Conservation (phyloP, 2,888 invertebrate genomes). For the Microchrysa polita region DNA sequence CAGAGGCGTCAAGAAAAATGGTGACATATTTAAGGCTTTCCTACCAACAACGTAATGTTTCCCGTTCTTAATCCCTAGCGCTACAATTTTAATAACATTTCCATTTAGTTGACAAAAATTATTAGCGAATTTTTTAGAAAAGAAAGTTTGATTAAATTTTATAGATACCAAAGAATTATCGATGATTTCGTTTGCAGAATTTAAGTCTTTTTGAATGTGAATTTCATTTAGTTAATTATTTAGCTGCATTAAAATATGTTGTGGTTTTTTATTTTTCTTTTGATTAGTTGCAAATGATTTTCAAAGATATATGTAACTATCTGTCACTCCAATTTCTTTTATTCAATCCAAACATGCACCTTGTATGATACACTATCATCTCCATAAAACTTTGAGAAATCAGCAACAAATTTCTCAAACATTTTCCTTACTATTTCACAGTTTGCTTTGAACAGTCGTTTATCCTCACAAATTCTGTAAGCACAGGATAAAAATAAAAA, state of each 20-base stretch:
- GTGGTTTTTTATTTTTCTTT: constrained; percentile 39
- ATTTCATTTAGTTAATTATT: constrained; percentile 32
- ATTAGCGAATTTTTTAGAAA: constrained; percentile 7
- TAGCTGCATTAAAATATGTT: constrained; percentile 40
- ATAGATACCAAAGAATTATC: constrained; percentile 16
- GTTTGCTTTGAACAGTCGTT: too few species aligned
- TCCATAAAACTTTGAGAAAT: too few species aligned
- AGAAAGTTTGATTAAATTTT: constrained; percentile 11
- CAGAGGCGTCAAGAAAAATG: too few species aligned
- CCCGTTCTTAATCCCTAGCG: neutral
- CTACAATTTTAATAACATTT: constrained; percentile 15
- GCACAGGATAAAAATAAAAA: too few species aligned
- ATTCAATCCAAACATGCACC: too few species aligned
- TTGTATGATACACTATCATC: too few species aligned
- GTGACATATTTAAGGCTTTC: constrained; percentile 8
- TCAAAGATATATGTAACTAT: too few species aligned
- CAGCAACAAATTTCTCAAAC: too few species aligned
- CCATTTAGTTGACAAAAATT: constrained; percentile 13
- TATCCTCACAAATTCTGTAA: too few species aligned
- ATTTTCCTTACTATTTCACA: too few species aligned
- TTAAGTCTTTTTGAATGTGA: neutral
- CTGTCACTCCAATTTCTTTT: too few species aligned
- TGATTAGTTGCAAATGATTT: constrained; percentile 47
- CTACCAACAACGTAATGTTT: constrained; percentile 23
- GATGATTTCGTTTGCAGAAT: neutral